Evolutionary conservation across 2,797 vertebrate species (phyloP), one percentile per base, ranked within the genome.

Genomic region (Limnodromus scolopaceus): DNA sequence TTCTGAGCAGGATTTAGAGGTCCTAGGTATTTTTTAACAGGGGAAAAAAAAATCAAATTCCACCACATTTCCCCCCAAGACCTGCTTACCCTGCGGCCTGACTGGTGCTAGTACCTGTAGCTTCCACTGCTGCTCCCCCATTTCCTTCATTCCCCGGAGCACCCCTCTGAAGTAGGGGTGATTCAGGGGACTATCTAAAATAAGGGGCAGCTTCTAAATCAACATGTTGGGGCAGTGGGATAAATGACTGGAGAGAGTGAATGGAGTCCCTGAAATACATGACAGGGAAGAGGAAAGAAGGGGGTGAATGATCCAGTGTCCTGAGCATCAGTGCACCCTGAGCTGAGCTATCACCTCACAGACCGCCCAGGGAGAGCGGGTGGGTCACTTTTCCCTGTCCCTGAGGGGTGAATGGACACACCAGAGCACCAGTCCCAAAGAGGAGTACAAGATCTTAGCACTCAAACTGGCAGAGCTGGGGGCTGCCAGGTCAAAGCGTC

Each of bases 401-500:
- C 23, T 61, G 36, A 65, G 60, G 41, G 25, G 6, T 32, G 49
- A 57, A 57, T 1, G 1, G 39, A 24, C 28, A 82, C 7, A 6
- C 12, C 65, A 88, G 36, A 53, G 38, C 17, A 54, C 18, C 0
- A 0, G 24, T 85, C n/a, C 46, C 70, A 77, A 87, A 74, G 13
- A 32, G 10, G 3, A 2, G 7, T 65, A 75, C 19, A 36, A 75
- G 30, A 38, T 30, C 30, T 69, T 69, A 55, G n/a, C 38, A 80
- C 41, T 16, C 27, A 84, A 71, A 88, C 10, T 0, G 0, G 22
- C 4, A 2, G 1, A 2, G 6, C 11, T 11, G 9, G 8, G 15
- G 12, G 15, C 28, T 38, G 22, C n/a, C 41, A 57, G 16, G 10
- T 55, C 41, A 94, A 77, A 83, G 22, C 12, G 17, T 11, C 1